Percentiles rank a stretch among this genome's conserved stretches.
These are phyloP conservation scores for Denticeps clupeoides DNA, from an alignment of 2,797 vertebrate species.

Conservation along the genomic window DNA sequence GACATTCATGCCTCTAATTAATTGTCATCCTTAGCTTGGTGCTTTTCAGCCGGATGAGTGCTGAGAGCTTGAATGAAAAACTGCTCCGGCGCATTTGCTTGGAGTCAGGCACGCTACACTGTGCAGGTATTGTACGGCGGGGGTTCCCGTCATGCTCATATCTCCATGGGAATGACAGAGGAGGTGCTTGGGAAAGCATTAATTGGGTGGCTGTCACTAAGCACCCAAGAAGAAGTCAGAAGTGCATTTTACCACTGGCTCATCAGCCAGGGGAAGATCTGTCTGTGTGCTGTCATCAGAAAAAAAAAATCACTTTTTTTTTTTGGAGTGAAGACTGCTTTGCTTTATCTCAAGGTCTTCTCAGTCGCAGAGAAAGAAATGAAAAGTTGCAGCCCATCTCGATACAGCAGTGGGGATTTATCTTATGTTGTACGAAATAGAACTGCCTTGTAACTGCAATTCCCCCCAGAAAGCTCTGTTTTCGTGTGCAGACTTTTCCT, in stretches of 20 bases:
- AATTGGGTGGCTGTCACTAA: conserved; percentile 38
- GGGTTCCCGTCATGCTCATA: conserved; percentile 25
- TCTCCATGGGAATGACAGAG: conserved; percentile 24
- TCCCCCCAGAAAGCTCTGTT: background rate
- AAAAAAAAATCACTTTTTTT: conserved; percentile 3
- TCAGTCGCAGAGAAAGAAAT: conserved; percentile 29
- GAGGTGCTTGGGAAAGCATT: conserved; percentile 31
- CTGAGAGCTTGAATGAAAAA: conserved; percentile 23
- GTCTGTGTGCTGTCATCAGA: conserved; percentile 30
- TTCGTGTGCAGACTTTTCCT: background rate
- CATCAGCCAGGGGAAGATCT: conserved; percentile 23
- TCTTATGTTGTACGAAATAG: conserved; percentile 1
- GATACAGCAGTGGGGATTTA: conserved; percentile 9
- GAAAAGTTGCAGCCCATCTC: conserved; percentile 10
- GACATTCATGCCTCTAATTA: conserved; percentile 12
- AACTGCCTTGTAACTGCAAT: background rate
- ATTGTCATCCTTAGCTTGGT: conserved; percentile 3
- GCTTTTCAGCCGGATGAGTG: conserved; percentile 16
- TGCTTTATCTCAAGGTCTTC: conserved; percentile 34
- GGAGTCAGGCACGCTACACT: conserved; percentile 1
- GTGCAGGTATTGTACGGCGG: conserved; percentile 23
- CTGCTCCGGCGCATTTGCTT: conserved; percentile 20
- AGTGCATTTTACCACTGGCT: conserved; percentile 34
- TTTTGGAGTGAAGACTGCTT: conserved; percentile 33
- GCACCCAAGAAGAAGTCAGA: conserved; percentile 26